Percentiles rank a stretch among this genome's conserved stretches.
Evolutionary conservation across 2,888 invertebrate species (phyloP).

Genomic region (Colostygia pectinataria): DNA sequence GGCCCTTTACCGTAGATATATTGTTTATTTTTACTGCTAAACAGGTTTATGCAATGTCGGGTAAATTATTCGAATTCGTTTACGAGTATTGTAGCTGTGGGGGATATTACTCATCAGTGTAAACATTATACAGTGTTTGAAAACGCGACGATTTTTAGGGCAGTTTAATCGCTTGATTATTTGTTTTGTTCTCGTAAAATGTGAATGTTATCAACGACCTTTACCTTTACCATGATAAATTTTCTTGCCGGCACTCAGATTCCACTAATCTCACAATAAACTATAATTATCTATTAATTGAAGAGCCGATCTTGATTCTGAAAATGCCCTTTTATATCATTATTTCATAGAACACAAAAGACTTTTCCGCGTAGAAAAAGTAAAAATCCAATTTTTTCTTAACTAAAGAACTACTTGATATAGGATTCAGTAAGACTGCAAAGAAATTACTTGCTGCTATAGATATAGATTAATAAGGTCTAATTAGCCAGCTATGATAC

Average conservation of each 20-base stretch:
- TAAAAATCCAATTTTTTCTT: no score
- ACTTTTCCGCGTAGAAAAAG: no score
- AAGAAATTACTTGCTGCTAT: slow-evolving; percentile 42
- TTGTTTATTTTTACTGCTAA: slow-evolving; percentile 47
- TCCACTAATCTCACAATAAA: no score
- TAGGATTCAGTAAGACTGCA: background rate
- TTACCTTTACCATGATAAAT: background rate
- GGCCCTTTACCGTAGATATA: slow-evolving; percentile 47
- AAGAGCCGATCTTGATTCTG: no score
- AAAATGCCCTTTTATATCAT: no score
- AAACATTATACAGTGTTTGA: slow-evolving; percentile 42
- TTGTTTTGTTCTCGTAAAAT: no score
- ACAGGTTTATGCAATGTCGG: slow-evolving; percentile 35
- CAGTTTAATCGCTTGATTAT: no score
- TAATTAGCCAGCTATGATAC: slow-evolving; percentile 64
- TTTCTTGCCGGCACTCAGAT: no score
- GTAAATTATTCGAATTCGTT: slow-evolving; percentile 31
- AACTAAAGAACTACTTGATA: background rate
- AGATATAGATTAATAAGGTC: slow-evolving; percentile 70
- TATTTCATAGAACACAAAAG: no score
- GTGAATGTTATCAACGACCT: no score
- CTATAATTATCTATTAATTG: no score
- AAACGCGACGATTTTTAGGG: background rate
- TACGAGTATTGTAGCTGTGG: slow-evolving; percentile 20
- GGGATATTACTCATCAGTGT: slow-evolving; percentile 15